Evolutionary conservation across 2,888 invertebrate genomes (phyloP).

Genomic region (Heterodera filipjevi): DNA sequence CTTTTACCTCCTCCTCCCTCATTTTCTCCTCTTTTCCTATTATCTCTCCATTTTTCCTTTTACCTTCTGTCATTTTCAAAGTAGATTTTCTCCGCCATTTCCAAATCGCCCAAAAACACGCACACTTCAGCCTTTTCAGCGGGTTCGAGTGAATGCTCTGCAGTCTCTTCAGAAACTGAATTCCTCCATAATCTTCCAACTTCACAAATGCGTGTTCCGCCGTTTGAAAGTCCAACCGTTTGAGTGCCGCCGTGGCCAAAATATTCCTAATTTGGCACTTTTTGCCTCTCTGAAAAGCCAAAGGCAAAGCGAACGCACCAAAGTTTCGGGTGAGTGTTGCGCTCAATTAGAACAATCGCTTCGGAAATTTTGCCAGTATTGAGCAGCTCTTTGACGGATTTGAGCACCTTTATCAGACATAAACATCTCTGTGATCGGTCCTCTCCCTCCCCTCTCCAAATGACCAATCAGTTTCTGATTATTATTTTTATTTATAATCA

Average conservation of each 20-base stretch:
- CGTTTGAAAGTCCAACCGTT: conserved; percentile 81
- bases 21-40: too few species aligned
- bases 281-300: not conserved
- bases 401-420: conserved; percentile 72
- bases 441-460: not conserved
- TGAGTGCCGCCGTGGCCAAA: conserved; percentile 87
- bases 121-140: conserved; percentile 83
- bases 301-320: conserved; percentile 72
- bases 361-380: conserved; percentile 91
- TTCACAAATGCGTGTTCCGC: conserved; percentile 95
- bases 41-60: too few species aligned
- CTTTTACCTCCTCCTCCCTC: not conserved
- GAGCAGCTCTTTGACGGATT: conserved; percentile 87
- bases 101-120: conserved; percentile 88
- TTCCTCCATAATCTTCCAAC: conserved; percentile 88
- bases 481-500: conserved; percentile 81
- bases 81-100: conserved; percentile 90
- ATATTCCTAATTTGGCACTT: conserved; percentile 73
- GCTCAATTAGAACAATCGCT: conserved; percentile 91
- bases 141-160: conserved; percentile 75
- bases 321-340: conserved; percentile 91
- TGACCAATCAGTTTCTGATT: conserved; percentile 45
- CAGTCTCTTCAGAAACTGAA: conserved; percentile 86
- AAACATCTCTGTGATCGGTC: conserved; percentile 72
- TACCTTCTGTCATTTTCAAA: conserved; percentile 87